phyloP scores from a whole-genome alignment of 53 echinoderm and acorn worm species.

The Astropecten irregularis region DNA sequence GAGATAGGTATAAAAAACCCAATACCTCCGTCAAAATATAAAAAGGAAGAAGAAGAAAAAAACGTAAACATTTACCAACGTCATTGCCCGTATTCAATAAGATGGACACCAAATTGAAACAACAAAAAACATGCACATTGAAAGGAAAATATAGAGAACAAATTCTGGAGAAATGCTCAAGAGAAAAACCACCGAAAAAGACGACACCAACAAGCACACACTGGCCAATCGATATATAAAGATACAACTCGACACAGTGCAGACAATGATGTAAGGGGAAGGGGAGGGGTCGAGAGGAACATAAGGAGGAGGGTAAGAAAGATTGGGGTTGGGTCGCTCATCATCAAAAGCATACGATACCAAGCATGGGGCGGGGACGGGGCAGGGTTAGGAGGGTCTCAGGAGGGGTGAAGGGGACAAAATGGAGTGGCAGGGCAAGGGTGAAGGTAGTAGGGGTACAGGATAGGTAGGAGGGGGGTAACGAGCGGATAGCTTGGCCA shows the following conservation, averaged over 20 bases:
- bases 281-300: background rate
- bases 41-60: too few relatives aligned
- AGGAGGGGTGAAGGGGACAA: too few relatives aligned
- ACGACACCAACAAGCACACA: constrained; percentile 21
- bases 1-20: too few relatives aligned
- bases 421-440: too few relatives aligned
- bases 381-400: background rate
- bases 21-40: too few relatives aligned
- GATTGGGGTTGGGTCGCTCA: too few relatives aligned
- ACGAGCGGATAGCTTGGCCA: too few relatives aligned
- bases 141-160: constrained; percentile 11
- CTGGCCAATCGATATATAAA: constrained; percentile 25
- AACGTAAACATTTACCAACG: too few relatives aligned
- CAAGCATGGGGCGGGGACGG: background rate
- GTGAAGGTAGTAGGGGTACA: too few relatives aligned
- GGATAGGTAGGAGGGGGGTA: too few relatives aligned
- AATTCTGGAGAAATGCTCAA: background rate
- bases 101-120: background rate
- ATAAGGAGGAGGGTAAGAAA: background rate
- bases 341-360: too few relatives aligned
- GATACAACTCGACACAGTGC: background rate
- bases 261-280: constrained; percentile 22
- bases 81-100: too few relatives aligned
- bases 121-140: constrained; percentile 44
- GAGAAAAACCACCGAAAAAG: background rate